Evolutionary conservation across 2,888 invertebrate species (phyloP).

Genomic region (Gnatocerus cornutus): DNA sequence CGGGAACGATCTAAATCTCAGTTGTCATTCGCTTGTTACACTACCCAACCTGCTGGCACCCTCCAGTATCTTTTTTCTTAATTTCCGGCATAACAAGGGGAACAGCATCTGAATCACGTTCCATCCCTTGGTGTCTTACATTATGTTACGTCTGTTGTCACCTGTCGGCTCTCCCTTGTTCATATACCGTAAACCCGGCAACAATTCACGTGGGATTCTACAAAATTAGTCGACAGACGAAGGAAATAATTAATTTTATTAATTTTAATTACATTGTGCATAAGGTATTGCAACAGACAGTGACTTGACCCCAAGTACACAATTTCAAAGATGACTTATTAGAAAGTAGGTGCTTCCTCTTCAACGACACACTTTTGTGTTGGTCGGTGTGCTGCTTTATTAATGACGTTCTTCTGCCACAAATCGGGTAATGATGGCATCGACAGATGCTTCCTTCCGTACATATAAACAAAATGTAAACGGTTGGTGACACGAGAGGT

Average conservation of each 20-base stretch:
- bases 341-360: conserved; percentile 47
- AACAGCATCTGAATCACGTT: conserved; percentile 24
- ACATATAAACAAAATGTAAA: background rate
- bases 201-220: conserved; percentile 43
- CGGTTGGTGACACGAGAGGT: background rate
- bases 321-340: conserved; percentile 31
- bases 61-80: conserved; percentile 6
- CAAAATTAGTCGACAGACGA: conserved; percentile 26
- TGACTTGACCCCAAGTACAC: conserved; percentile 28
- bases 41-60: conserved; percentile 4
- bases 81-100: conserved; percentile 22
- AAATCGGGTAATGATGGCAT: conserved; percentile 19
- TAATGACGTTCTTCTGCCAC: conserved; percentile 5
- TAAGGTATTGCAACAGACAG: conserved; percentile 18
- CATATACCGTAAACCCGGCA: conserved; percentile 10
- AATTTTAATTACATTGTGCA: conserved; percentile 28
- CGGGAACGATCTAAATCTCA: background rate
- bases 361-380: conserved; percentile 30
- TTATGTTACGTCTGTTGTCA: conserved; percentile 20
- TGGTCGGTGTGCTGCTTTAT: background rate
- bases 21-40: background rate
- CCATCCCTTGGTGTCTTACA: background rate
- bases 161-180: conserved; percentile 10
- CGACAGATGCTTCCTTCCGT: conserved; percentile 27
- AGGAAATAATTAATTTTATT: conserved; percentile 32